phyloP scores from a whole-genome alignment of 2,888 invertebrate species.

The Apamea monoglypha region DNA sequence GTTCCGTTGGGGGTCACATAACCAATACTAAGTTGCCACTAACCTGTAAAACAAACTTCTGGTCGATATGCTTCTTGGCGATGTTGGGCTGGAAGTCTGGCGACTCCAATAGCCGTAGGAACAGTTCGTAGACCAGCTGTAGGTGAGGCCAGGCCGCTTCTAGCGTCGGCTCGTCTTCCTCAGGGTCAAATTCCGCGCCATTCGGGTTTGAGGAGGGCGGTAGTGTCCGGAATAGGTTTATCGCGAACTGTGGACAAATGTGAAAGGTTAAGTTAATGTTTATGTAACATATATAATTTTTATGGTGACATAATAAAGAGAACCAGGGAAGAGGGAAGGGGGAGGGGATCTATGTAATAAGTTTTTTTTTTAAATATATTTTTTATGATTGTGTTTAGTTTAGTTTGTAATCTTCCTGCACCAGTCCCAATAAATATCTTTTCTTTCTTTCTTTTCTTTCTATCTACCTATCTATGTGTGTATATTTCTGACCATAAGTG shows the following conservation, averaged over 20 bases:
- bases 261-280: not conserved
- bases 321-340: too few relatives aligned
- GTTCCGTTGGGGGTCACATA: not conserved
- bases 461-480: too few relatives aligned
- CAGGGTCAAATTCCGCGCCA: constrained; percentile 97
- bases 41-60: constrained; percentile 98
- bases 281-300: not conserved
- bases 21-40: constrained; percentile 53
- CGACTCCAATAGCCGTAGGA: constrained; percentile 96
- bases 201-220: constrained; percentile 96
- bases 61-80: constrained; percentile 98
- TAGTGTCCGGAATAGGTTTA: constrained; percentile 96
- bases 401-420: too few relatives aligned
- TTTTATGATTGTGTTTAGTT: too few relatives aligned
- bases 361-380: too few relatives aligned
- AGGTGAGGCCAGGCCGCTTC: constrained; percentile 99
- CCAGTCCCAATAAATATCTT: too few relatives aligned
- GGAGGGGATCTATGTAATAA: too few relatives aligned
- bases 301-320: too few relatives aligned
- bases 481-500: not conserved
- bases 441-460: too few relatives aligned
- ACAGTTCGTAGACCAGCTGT: constrained; percentile 94
- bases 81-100: constrained; percentile 97
- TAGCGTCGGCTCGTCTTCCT: constrained; percentile 98
- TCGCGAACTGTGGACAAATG: constrained; percentile 92